phyloP scores from a whole-genome alignment of 2,888 invertebrate species.

The Drosophila putrida region DNA sequence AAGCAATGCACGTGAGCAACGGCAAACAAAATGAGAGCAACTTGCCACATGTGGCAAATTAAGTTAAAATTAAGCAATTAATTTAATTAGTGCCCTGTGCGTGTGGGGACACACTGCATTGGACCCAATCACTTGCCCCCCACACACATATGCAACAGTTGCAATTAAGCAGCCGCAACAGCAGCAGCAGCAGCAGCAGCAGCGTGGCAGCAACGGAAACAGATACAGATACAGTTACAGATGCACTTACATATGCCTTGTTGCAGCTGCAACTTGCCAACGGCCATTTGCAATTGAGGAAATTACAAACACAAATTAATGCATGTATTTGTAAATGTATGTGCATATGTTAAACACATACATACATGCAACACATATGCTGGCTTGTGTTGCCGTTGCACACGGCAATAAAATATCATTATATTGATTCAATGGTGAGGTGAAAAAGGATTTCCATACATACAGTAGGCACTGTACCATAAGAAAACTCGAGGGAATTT shows the following conservation, averaged over 20 bases:
- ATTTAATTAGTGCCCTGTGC: constrained; percentile 72
- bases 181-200: constrained; percentile 39
- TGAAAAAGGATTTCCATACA: constrained; percentile 60
- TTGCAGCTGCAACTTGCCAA: constrained; percentile 27
- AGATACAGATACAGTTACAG: constrained; percentile 14
- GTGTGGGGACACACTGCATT: constrained; percentile 31
- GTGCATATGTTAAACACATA: constrained; percentile 11
- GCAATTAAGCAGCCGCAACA: constrained; percentile 41
- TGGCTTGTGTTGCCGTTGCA: not conserved
- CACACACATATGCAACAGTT: constrained; percentile 63
- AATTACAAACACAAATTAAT: constrained; percentile 73
- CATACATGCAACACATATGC: not conserved
- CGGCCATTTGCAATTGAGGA: constrained; percentile 70
- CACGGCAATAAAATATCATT: constrained; percentile 47
- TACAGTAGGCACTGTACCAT: too few species aligned
- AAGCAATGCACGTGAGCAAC: constrained; percentile 61
- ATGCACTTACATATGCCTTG: constrained; percentile 28
- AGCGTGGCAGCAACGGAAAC: constrained; percentile 16
- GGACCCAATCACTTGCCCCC: constrained; percentile 48
- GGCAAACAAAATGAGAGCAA: constrained; percentile 48
- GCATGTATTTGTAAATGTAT: constrained; percentile 15
- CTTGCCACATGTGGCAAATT: constrained; percentile 80
- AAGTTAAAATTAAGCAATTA: constrained; percentile 81
- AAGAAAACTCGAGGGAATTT: constrained; percentile 36
- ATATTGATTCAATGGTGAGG: constrained; percentile 26